Percentiles rank a stretch among this genome's conserved stretches.
Evolutionary conservation across 2,113 vertebrate species (phyloP).

Genomic region (Acanthisitta chloris): DNA sequence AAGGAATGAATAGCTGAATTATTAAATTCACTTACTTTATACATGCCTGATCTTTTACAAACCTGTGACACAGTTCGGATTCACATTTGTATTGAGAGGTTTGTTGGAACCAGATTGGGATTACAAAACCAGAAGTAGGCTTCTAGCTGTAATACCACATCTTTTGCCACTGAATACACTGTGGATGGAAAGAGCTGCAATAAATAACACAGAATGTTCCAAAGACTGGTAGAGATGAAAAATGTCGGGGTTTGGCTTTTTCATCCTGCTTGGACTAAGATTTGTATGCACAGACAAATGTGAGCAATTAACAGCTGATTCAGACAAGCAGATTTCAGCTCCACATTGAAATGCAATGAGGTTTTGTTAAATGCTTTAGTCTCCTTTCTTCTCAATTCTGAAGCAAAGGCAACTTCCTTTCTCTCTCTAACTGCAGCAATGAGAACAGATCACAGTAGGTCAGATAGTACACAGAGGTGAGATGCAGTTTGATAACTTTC

Average conservation of each 20-base stretch:
- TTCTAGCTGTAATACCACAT: not conserved
- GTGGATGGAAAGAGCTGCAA: not conserved
- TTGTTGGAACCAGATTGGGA: not conserved
- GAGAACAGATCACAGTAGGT: not conserved
- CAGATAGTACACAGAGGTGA: not conserved
- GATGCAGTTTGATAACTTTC: not conserved
- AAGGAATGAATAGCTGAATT: not conserved
- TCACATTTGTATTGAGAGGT: not conserved
- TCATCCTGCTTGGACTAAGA: not conserved
- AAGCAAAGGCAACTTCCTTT: not conserved
- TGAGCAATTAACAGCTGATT: not conserved
- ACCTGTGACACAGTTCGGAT: not conserved
- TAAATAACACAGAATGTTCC: slow-evolving; percentile 10
- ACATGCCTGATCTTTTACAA: not conserved
- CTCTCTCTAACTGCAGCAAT: not conserved
- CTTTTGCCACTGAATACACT: not conserved
- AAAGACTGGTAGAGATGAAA: not conserved
- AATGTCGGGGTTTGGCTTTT: not conserved
- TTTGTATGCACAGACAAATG: not conserved
- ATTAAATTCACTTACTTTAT: not conserved
- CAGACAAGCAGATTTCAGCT: not conserved
- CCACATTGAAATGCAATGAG: not conserved
- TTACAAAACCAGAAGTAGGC: slow-evolving; percentile 1
- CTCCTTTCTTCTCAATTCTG: not conserved
- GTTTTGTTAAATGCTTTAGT: not conserved